These are phyloP conservation scores for Patella caerulea DNA, from an alignment of 2,888 invertebrate genomes.

Conservation along the genomic window DNA sequence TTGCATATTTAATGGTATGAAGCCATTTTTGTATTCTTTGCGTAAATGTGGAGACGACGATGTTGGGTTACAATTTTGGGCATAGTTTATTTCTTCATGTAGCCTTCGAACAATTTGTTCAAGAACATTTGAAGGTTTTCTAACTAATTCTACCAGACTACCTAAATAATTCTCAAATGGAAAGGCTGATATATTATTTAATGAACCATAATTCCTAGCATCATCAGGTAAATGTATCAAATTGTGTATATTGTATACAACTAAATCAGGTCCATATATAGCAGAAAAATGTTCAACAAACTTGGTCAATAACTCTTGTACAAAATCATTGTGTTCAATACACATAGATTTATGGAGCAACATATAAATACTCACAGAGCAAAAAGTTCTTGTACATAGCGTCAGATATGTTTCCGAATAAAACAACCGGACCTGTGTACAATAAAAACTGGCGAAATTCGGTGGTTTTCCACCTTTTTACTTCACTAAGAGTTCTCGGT, in stretches of 20 bases:
- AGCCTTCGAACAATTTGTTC: constrained; percentile 6
- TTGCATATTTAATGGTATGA: too few relatives aligned
- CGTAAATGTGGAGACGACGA: too few relatives aligned
- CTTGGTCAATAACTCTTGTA: constrained; percentile 23
- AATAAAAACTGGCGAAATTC: constrained; percentile 55
- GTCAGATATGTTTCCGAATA: constrained; percentile 12
- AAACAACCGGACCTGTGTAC: constrained; percentile 51
- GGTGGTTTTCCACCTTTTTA: constrained; percentile 57
- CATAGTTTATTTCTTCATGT: background rate
- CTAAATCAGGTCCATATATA: constrained; percentile 31
- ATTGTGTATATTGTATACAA: constrained; percentile 14
- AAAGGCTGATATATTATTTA: constrained; percentile 19
- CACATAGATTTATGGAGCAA: too few relatives aligned
- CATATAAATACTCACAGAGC: too few relatives aligned
- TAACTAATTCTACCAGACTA: constrained; percentile 6
- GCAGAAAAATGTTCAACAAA: constrained; percentile 37
- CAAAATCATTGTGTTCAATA: too few relatives aligned
- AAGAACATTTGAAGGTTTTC: constrained; percentile 11
- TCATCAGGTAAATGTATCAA: constrained; percentile 13
- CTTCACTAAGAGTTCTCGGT: constrained; percentile 40
- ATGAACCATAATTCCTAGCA: constrained; percentile 12
- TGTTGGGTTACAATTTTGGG: background rate
- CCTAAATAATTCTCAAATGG: constrained; percentile 17
- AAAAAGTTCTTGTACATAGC: too few relatives aligned
- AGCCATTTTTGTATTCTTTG: too few relatives aligned